Conservation (phyloP, 2,113 vertebrate genomes). For the Eclectus roratus region DNA sequence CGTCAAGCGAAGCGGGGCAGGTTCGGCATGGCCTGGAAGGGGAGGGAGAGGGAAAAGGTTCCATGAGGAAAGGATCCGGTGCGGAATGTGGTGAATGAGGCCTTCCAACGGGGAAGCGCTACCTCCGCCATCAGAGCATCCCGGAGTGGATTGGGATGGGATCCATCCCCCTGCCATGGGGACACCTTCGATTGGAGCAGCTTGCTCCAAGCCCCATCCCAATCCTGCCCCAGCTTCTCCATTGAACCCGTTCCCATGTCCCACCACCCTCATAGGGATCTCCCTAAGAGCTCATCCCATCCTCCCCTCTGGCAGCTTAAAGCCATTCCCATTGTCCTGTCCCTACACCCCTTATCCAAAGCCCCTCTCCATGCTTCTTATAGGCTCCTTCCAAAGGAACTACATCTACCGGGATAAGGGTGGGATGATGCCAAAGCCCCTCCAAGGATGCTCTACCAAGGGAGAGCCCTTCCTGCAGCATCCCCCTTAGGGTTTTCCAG, state of each 20-base stretch:
- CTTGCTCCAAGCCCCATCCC: no score
- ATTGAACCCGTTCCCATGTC: no score
- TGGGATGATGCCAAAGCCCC: neutral
- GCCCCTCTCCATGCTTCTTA: neutral
- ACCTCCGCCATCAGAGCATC: neutral
- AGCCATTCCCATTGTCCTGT: neutral
- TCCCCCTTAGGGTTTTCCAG: neutral
- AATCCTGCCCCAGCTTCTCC: no score
- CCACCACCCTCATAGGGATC: no score
- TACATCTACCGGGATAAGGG: neutral
- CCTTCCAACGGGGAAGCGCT: neutral
- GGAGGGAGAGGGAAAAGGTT: neutral
- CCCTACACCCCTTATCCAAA: neutral
- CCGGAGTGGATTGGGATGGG: neutral
- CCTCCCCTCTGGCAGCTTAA: neutral
- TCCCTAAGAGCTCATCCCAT: no score
- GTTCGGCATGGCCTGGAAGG: neutral
- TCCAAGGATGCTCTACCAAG: neutral
- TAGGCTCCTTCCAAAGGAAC: neutral
- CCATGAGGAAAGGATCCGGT: no score
- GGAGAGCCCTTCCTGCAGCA: neutral
- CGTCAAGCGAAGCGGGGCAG: neutral
- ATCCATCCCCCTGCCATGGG: neutral
- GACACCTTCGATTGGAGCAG: neutral
- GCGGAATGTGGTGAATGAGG: no score